These are phyloP conservation scores for Phrynocephalus versicolor DNA, from an alignment of 2,113 vertebrate species.

Conservation along the genomic window DNA sequence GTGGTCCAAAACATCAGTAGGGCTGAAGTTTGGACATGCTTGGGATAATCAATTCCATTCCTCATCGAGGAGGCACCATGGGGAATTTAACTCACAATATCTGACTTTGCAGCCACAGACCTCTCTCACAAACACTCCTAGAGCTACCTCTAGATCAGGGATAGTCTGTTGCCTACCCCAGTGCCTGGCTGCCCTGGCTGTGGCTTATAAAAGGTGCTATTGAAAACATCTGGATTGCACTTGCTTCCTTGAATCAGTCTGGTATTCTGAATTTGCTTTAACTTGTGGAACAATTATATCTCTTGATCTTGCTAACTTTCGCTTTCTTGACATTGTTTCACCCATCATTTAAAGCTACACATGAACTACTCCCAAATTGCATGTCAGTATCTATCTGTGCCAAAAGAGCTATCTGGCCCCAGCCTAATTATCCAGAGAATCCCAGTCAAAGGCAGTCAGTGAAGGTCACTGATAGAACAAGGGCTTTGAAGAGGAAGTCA, in stretches of 20 bases:
- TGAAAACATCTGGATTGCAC: too few relatives aligned
- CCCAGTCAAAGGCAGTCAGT: background rate
- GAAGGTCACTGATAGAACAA: background rate
- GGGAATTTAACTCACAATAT: too few relatives aligned
- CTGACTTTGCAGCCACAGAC: too few relatives aligned
- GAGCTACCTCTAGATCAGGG: fast-evolving
- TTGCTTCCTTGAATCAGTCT: background rate
- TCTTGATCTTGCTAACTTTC: background rate
- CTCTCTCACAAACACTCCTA: too few relatives aligned
- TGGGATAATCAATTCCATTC: too few relatives aligned
- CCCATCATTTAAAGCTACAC: background rate
- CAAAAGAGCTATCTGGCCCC: background rate
- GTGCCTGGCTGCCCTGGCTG: too few relatives aligned
- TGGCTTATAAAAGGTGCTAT: too few relatives aligned
- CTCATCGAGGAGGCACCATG: too few relatives aligned
- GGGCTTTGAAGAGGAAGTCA: background rate
- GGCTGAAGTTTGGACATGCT: too few relatives aligned
- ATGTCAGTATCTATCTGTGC: constrained; percentile 7
- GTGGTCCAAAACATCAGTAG: too few relatives aligned
- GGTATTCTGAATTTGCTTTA: background rate
- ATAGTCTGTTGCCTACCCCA: too few relatives aligned
- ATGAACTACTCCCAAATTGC: background rate
- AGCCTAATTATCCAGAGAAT: background rate
- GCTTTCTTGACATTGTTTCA: background rate
- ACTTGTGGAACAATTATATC: background rate